Percentiles rank a stretch among this genome's conserved stretches.
These are phyloP conservation scores for Troilus luridus DNA, from an alignment of 2,888 invertebrate genomes.

Conservation along the genomic window DNA sequence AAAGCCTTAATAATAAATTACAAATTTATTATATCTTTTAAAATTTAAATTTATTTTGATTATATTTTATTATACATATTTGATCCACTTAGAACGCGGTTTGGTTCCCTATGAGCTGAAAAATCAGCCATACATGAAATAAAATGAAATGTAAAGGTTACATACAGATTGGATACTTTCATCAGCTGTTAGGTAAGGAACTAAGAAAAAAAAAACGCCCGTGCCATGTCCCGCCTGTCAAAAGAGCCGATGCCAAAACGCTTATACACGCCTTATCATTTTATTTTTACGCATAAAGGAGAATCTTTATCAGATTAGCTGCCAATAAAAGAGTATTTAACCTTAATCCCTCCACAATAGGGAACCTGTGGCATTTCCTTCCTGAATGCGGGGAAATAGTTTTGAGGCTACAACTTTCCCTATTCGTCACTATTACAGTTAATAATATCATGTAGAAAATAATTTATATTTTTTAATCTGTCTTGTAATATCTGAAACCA, in stretches of 20 bases:
- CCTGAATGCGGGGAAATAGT: neutral
- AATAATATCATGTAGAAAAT: neutral
- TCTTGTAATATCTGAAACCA: too few species aligned
- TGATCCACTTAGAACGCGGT: too few species aligned
- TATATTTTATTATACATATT: too few species aligned
- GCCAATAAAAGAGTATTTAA: neutral
- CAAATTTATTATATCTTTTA: too few species aligned
- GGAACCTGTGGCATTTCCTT: neutral
- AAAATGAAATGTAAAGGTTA: too few species aligned
- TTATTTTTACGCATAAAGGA: neutral
- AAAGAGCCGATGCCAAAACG: neutral
- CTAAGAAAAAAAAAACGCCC: neutral
- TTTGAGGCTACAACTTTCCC: neutral
- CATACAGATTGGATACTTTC: too few species aligned
- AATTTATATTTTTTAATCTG: neutral
- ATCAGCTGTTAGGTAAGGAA: too few species aligned
- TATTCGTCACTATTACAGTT: neutral
- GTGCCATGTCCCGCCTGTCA: neutral
- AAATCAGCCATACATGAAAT: too few species aligned
- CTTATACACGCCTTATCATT: neutral
- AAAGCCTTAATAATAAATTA: too few species aligned
- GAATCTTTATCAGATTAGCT: slow-evolving; percentile 21
- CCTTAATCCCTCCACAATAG: neutral
- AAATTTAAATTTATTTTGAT: too few species aligned
- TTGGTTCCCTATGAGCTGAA: too few species aligned